A percentile compares a stretch with the other conserved stretches of the same genome.
Evolutionary conservation across 2,113 vertebrate genomes (phyloP).

Genomic region (Ibidorhyncha struthersii): DNA sequence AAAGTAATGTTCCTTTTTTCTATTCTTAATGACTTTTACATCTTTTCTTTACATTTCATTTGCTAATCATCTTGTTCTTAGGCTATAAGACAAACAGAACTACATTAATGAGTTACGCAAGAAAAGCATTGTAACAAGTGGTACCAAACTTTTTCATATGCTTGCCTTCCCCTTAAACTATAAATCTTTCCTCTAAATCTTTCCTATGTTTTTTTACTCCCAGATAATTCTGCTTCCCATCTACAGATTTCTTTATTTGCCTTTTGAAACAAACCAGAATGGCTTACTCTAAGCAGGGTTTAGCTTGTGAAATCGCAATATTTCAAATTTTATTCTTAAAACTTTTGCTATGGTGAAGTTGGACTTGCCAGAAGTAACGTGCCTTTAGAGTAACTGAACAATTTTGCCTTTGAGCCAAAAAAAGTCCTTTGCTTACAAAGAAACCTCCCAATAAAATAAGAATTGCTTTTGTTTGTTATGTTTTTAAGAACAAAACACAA

Average conservation of each 20-base stretch:
- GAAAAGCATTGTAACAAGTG: not conserved
- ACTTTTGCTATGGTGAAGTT: not conserved
- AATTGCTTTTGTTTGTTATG: not conserved
- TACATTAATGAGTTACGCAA: not conserved
- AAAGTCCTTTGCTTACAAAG: not conserved
- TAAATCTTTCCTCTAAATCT: not conserved
- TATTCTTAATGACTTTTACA: slow-evolving; percentile 16
- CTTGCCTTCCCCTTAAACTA: not conserved
- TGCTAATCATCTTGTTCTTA: slow-evolving; percentile 1
- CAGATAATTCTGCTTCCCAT: not conserved
- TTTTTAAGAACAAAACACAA: not conserved
- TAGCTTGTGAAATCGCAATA: not conserved
- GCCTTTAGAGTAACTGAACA: not conserved
- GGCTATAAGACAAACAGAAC: slow-evolving; percentile 3
- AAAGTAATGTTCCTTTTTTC: not conserved
- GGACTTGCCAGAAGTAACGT: not conserved
- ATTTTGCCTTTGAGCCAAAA: not conserved
- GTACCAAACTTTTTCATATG: not conserved
- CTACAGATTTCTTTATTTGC: not conserved
- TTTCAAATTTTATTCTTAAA: not conserved
- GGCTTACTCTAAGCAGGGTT: not conserved
- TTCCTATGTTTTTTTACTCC: not conserved
- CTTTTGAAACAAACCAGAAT: not conserved
- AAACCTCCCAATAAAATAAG: not conserved
- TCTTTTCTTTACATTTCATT: slow-evolving; percentile 2